Evolutionary conservation across 2,888 invertebrate genomes (phyloP), one percentile per base, ranked within the genome.

Genomic region (Silvanus unidentatus): DNA sequence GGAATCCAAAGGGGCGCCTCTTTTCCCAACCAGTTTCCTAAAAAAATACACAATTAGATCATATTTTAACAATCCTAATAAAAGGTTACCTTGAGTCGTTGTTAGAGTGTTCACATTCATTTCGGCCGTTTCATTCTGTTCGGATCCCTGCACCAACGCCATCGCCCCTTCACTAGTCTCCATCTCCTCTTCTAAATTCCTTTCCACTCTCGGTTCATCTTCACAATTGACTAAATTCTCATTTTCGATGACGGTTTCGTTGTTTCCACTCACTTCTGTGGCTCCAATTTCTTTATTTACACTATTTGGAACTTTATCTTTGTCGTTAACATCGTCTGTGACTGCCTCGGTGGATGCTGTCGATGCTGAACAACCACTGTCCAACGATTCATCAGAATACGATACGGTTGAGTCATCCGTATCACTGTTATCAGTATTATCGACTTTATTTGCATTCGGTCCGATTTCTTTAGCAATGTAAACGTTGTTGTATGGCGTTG

Each of bases 1-100:
- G 91, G 91, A 41, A 93, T 82, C 93, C 93, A 93, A 58, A 84
- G 79, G 0, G 92, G 92, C 10, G 87, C 84, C 43, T 84, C 77
- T 63, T 82, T 82, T 1, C 90, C 90, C 43, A 90, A 49, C 70
- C 70, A 68, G 2, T 51, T 51, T 39, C 44, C 53, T 49, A 29
- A 28, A 12, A 32, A 5, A 22, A 22, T 22, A 3, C 4, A 22
- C 32, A 40, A 22, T 22, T 22, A 8, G 8, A 8, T 3, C 22
- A n/a, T n/a, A n/a, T n/a, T n/a, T n/a, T n/a, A 22, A 22, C 22
- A 22, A 22, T 22, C 8, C 22, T n/a, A n/a, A n/a, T n/a, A n/a
- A n/a, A n/a, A n/a, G n/a, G n/a, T n/a, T n/a, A n/a, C n/a, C n/a
- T n/a, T n/a, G n/a, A n/a, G n/a, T n/a, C n/a, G n/a, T n/a, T 22